Base-by-base conservation (phyloP, 2,113 vertebrate genomes). In the Xenopus laevis region DNA sequence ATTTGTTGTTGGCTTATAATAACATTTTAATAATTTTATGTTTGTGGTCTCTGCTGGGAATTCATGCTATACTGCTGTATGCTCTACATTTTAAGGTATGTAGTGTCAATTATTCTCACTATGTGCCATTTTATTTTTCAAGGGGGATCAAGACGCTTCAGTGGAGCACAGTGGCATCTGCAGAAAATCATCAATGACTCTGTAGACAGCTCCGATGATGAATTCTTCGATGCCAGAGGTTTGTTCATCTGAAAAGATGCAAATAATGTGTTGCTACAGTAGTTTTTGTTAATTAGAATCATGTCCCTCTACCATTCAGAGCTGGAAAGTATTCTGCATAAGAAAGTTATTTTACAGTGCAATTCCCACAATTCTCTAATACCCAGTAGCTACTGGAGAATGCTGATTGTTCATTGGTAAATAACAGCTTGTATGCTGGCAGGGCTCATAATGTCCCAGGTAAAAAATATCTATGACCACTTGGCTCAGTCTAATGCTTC, bases 211-310 rank as follows among this genome's bases (percentile, higher is more conserved):
- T 98, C 96, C 0, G 97, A 99, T 71, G 97, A 99, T 79, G 97
- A 99, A 86, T 99, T 98, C 90, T 99, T 99, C 10, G 96, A 99
- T 79, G 97, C 97, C 0, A 89, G 94, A 95, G 97, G 97, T 98
- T 82, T 87, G 94, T 90, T n/a, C 7, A 58, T 40, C 8, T 40
- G 30, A 33, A 16, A 12, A 57, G 13, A 4, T 55, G 52, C 52
- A 57, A 16, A 57, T 8, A 18, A 57, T 13, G 13, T 10, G 13
- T 47, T 47, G 46, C 13, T 12, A 13, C 46, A 17, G 17, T 16
- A 58, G 17, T 13, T 9, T 17, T 18, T 17, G 17, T 16, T 58
- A 9, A 18, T 58, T 10, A 58, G 16, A 18, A 18, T 4, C 8
- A 58, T 58, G 5, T 7, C 33, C 33, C 6, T 4, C 55, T 20